Conservation (phyloP, 1,140 invertebrate genomes). For the Oryctes rhinoceros region DNA sequence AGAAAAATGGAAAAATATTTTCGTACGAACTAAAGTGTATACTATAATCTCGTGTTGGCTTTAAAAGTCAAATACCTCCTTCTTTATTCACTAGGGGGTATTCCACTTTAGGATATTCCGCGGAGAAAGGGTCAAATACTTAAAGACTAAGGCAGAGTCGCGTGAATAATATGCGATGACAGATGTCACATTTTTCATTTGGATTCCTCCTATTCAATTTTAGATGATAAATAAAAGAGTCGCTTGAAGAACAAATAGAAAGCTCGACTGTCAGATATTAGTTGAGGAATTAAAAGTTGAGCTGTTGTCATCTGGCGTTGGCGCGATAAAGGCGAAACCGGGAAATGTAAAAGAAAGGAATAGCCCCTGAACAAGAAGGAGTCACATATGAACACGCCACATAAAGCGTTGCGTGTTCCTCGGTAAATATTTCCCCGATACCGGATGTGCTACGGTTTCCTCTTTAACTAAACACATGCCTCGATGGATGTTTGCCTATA, state of each 20-base stretch:
- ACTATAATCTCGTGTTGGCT: too few species aligned
- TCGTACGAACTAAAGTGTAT: too few species aligned
- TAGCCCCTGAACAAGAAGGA: not conserved
- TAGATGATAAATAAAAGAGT: constrained; percentile 49
- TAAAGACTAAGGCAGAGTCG: constrained; percentile 34
- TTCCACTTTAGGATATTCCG: not conserved
- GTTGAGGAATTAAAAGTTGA: constrained; percentile 54
- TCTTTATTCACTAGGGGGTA: too few species aligned
- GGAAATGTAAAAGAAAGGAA: constrained; percentile 19
- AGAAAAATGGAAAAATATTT: too few species aligned
- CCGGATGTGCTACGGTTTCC: too few species aligned
- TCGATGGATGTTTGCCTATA: too few species aligned
- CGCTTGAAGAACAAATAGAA: constrained; percentile 50
- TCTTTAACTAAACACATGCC: too few species aligned
- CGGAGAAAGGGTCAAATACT: constrained; percentile 48
- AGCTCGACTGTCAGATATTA: constrained; percentile 50
- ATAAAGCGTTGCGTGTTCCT: not conserved
- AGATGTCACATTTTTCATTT: constrained; percentile 53
- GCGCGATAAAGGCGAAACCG: constrained; percentile 45
- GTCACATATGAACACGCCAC: constrained; percentile 13
- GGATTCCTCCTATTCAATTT: constrained; percentile 48
- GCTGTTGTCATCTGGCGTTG: constrained; percentile 50
- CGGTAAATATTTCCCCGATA: not conserved
- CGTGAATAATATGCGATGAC: constrained; percentile 43
- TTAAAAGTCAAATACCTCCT: too few species aligned